Evolutionary conservation across 2,113 vertebrate genomes (phyloP), one percentile per base, ranked within the genome.

Genomic region (Atrichornis clamosus): DNA sequence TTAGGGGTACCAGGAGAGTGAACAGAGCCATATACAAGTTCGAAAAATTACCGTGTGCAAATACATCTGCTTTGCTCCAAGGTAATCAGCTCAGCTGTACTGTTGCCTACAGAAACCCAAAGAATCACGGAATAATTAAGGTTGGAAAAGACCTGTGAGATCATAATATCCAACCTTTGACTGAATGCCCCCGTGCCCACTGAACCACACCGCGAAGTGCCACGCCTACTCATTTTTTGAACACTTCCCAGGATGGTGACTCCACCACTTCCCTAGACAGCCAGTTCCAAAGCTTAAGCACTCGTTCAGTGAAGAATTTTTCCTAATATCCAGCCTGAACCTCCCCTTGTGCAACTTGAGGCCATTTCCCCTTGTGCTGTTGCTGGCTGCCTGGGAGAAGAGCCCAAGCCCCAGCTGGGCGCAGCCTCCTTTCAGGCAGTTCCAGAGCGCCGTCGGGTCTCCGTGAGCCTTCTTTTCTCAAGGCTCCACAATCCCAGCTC

Each of bases 381-480:
- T 1, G 0, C 52, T 44, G 68, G 32, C 7, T 65, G 12, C 27
- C 32, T 33, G 22, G 59, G 15, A 59, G 52, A 44, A 74, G 52
- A 44, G 35, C 13, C 32, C 59, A 13, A n/a, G 58, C 49, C 44
- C 50, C 44, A 49, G 21, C 56, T 24, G 27, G 12, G 20, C 37
- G 26, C 16, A 6, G 2, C 5, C 18, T 44, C 55, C 33, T 37
- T 42, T 39, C 35, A 1, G 0, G 26, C 42, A 15, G 42, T 2
- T 33, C 50, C 27, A 33, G n/a, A 27, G 50, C 1, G 0, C 59
- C 33, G 0, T 7, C 1, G 0, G 11, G 12, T 33, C 27, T 80
- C 32, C 41, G 15, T 1, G 26, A 49, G 13, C 67, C 7, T 0
- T 35, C 41, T 74, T 33, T 65, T 3, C 52, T 44, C 27, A 4